phyloP scores from a whole-genome alignment of 2,888 invertebrate genomes.

The Scelioninae gen. 1 region DNA sequence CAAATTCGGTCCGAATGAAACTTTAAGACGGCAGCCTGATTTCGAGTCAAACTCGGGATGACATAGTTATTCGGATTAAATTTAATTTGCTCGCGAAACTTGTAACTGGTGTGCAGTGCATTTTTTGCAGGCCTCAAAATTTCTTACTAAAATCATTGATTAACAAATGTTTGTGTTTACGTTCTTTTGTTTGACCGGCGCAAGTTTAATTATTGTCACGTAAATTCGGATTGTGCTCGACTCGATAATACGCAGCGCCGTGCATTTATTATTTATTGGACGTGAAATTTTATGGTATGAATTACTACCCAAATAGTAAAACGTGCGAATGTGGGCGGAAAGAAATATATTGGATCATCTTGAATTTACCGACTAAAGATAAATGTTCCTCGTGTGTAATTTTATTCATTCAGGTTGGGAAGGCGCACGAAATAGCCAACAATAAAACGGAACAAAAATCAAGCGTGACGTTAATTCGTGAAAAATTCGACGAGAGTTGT shows the following conservation, averaged over 20 bases:
- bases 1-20: slow-evolving; percentile 35
- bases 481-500: slow-evolving; percentile 12
- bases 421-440: slow-evolving; percentile 10
- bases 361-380: slow-evolving; percentile 44
- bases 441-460: slow-evolving; percentile 31
- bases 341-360: slow-evolving; percentile 49
- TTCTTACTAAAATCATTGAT: slow-evolving; percentile 13
- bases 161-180: slow-evolving; percentile 28
- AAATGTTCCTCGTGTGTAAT: slow-evolving; percentile 52
- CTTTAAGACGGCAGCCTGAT: slow-evolving; percentile 21
- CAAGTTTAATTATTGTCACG: slow-evolving; percentile 38
- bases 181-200: slow-evolving; percentile 9
- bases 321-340: slow-evolving; percentile 29
- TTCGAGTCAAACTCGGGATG: slow-evolving; percentile 27
- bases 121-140: no score
- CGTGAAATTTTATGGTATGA: slow-evolving; percentile 38
- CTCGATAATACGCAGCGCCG: slow-evolving; percentile 19
- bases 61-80: slow-evolving; percentile 40
- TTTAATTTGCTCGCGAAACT: slow-evolving; percentile 32
- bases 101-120: background rate
- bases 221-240: slow-evolving; percentile 31
- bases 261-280: slow-evolving; percentile 48
- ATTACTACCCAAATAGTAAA: slow-evolving; percentile 42
- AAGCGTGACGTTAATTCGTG: slow-evolving; percentile 42
- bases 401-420: slow-evolving; percentile 42